phyloP scores from a whole-genome alignment of 1,140 invertebrate genomes.

The Choristoneura fumiferana region DNA sequence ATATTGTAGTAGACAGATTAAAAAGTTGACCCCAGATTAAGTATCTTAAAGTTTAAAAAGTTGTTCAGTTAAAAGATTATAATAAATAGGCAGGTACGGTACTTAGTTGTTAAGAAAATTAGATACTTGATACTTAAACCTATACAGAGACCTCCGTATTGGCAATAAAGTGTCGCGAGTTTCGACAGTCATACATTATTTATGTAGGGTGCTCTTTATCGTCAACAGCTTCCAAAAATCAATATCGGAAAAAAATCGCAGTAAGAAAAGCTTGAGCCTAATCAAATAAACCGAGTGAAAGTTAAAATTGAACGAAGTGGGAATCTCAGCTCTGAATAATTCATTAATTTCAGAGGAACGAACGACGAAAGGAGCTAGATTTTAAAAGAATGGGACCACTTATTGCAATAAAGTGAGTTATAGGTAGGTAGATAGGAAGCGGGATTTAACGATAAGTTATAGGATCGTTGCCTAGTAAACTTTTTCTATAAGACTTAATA shows the following conservation, averaged over 20 bases:
- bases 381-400: slow-evolving; percentile 18
- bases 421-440: not conserved
- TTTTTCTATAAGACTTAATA: no score
- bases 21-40: no score
- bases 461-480: no score
- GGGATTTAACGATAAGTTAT: no score
- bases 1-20: no score
- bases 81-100: no score
- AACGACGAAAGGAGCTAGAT: slow-evolving; percentile 21
- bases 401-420: not conserved
- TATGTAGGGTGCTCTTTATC: slow-evolving; percentile 27
- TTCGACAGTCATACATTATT: slow-evolving; percentile 35
- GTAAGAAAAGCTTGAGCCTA: slow-evolving; percentile 37
- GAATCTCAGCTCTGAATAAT: slow-evolving; percentile 39
- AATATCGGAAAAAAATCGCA: slow-evolving; percentile 36
- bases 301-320: slow-evolving; percentile 46
- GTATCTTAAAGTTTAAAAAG: no score
- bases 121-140: not conserved
- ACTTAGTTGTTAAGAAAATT: no score
- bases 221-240: slow-evolving; percentile 34
- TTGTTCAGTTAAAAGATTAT: no score
- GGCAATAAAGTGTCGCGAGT: slow-evolving; percentile 8
- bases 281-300: slow-evolving; percentile 48
- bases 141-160: not conserved
- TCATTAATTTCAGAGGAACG: slow-evolving; percentile 41